Evolutionary conservation across 2,113 vertebrate species (phyloP), one percentile per base, ranked within the genome.

Genomic region (Phyllopteryx taeniolatus): DNA sequence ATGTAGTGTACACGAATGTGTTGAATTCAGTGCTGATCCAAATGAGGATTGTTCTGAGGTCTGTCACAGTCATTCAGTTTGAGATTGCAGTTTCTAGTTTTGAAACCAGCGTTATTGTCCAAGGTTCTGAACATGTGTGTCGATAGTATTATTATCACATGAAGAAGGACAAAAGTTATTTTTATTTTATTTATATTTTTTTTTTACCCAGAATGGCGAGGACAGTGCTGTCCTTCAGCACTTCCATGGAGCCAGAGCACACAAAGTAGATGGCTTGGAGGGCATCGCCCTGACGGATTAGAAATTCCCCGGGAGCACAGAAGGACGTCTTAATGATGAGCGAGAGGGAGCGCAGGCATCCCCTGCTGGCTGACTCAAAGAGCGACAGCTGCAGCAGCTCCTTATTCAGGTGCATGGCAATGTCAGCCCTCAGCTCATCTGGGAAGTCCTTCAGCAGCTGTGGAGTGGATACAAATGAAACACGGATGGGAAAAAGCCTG

Each of bases 211-310:
- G 81, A 70, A 93, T 93, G 33, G 92, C 92, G 14, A 92, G 80
- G 67, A 93, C 92, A 0, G 91, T 93, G 88, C 87, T 91, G 73
- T 93, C 92, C 84, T 93, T 93, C 59, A 93, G 81, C 0, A 93
- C 92, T 74, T 93, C 92, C 92, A 93, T 93, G 74, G 92, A 93
- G 12, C 92, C 92, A 0, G 92, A 93, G 81, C 92, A 93, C 0
- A 93, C 92, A 2, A 93, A 93, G 85, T 93, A 93, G 74, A 93
- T 92, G 6, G 92, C 92, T 83, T 92, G 92, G 20, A 93, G 89
- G 1, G 92, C 92, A 20, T 93, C 92, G 0, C 92, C 92, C 74
- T 93, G 92, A 39, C 92, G 91, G 77, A 93, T 93, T 59, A 93
- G 91, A 80, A 92, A 93, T 86, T 93, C 92, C 42, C 91, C 92